Evolutionary conservation across 2,113 vertebrate genomes (phyloP), one percentile per base, ranked within the genome.

Genomic region (Theristicus caerulescens): DNA sequence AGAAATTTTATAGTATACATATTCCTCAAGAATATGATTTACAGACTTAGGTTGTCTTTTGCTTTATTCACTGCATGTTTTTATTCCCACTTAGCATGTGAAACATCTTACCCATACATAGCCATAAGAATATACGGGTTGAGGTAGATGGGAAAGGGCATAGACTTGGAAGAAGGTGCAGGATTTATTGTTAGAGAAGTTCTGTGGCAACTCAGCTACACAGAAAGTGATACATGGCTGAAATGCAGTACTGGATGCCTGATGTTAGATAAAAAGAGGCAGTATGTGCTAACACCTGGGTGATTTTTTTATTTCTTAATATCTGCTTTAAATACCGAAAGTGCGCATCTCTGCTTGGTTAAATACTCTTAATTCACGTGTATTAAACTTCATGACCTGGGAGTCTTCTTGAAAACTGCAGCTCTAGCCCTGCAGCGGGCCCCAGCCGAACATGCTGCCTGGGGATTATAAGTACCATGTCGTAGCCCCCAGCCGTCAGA

Each of bases 201-300:
- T 82, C 19, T 20, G 22, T 13, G 17, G 1, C 36, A 10, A 46
- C 19, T 67, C 12, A 5, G 54, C 77, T 26, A 2, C 13, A 5
- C 20, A 12, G 32, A 11, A 16, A 7, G 27, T 51, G 55, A 4
- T 9, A 0, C 19, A 1, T 19, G 5, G 20, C 46, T 8, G 14
- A 34, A n/a, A 20, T 3, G 17, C 15, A 10, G 2, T 4, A 2
- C 2, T 10, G n/a, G 13, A 8, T 15, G n/a, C 29, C 46, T 8
- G 31, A 9, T 12, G 2, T 7, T 16, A 0, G 0, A 1, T 1
- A 7, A 38, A 32, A 66, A 34, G 38, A 6, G 0, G 36, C 42
- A 9, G 42, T 10, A 5, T 9, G 22, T 52, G 32, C 26, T 6
- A 2, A 11, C 29, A 4, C 32, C 51, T 40, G 25, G 1, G 16